These are phyloP conservation scores for Epinotia brunnichana DNA, from an alignment of 2,888 invertebrate species.

Conservation along the genomic window DNA sequence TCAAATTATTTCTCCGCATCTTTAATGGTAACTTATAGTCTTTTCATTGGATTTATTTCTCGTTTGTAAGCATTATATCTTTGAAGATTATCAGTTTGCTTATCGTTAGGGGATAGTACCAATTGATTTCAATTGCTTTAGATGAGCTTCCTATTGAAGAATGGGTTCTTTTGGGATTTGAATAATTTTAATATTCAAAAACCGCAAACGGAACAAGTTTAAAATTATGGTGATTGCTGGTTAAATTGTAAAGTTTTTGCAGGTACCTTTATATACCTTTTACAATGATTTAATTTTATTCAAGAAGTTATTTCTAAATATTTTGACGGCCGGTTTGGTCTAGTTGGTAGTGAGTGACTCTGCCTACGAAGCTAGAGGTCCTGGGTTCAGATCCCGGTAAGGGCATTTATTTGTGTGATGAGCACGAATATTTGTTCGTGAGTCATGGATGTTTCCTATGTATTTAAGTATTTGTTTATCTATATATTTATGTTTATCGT, in stretches of 20 bases:
- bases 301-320: background rate
- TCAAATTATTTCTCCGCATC: slow-evolving; percentile 37
- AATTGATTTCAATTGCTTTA: slow-evolving; percentile 39
- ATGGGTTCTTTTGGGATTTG: slow-evolving; percentile 26
- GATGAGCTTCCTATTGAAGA: slow-evolving; percentile 29
- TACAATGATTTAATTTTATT: slow-evolving; percentile 27
- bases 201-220: slow-evolving; percentile 13
- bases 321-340: too few species aligned
- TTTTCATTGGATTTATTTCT: slow-evolving; percentile 55
- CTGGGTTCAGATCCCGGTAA: too few species aligned
- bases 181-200: slow-evolving; percentile 29
- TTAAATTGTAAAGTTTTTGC: slow-evolving; percentile 35
- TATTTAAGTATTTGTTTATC: too few species aligned
- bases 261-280: slow-evolving; percentile 14
- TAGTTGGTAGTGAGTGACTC: too few species aligned
- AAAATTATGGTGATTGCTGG: slow-evolving; percentile 27
- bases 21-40: slow-evolving; percentile 59
- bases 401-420: too few species aligned
- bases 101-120: slow-evolving; percentile 33
- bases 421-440: too few species aligned
- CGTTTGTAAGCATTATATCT: slow-evolving; percentile 44
- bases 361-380: too few species aligned
- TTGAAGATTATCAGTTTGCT: slow-evolving; percentile 44
- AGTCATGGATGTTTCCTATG: too few species aligned
- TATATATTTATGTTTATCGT: too few species aligned